Percentiles rank a stretch among this genome's conserved stretches.
phyloP scores from a whole-genome alignment of 2,888 invertebrate genomes.

The Platypus cylindrus region DNA sequence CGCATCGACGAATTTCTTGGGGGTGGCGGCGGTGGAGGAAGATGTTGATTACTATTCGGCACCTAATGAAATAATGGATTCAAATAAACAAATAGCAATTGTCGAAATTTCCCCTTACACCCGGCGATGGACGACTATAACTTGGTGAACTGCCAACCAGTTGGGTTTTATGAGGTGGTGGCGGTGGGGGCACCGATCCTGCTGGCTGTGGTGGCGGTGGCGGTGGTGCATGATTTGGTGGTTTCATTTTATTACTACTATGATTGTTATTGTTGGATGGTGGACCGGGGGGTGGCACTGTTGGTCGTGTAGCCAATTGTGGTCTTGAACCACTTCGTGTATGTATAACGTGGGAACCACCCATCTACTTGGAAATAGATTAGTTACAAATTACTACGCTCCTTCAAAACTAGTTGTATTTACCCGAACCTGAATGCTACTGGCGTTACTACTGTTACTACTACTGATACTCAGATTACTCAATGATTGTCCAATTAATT shows the following conservation, averaged over 20 bases:
- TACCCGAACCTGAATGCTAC: no score
- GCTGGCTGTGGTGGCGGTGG: conserved; percentile 29
- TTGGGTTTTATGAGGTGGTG: conserved; percentile 27
- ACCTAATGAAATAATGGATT: conserved; percentile 15
- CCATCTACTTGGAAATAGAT: no score
- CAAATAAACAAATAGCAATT: no score
- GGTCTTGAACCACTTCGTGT: conserved; percentile 27
- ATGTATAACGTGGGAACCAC: no score
- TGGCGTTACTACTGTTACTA: no score
- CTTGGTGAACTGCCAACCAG: conserved; percentile 13
- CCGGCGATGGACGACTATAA: conserved; percentile 22
- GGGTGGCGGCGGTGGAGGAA: conserved; percentile 42
- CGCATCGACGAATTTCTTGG: conserved; percentile 52
- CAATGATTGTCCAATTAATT: conserved; percentile 42
- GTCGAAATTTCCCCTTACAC: no score
- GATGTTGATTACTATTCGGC: conserved; percentile 14
- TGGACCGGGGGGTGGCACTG: conserved; percentile 33
- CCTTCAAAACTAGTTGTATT: no score
- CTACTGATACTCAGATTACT: no score
- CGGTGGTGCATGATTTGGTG: conserved; percentile 32
- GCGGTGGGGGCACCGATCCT: conserved; percentile 25
- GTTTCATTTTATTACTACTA: conserved; percentile 23
- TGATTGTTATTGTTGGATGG: no score
- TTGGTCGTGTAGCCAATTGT: conserved; percentile 27
- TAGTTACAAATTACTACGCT: no score